Percentiles rank a stretch among this genome's conserved stretches.
phyloP scores from a whole-genome alignment of 2,113 vertebrate species.

The Oceanodroma tethys region DNA sequence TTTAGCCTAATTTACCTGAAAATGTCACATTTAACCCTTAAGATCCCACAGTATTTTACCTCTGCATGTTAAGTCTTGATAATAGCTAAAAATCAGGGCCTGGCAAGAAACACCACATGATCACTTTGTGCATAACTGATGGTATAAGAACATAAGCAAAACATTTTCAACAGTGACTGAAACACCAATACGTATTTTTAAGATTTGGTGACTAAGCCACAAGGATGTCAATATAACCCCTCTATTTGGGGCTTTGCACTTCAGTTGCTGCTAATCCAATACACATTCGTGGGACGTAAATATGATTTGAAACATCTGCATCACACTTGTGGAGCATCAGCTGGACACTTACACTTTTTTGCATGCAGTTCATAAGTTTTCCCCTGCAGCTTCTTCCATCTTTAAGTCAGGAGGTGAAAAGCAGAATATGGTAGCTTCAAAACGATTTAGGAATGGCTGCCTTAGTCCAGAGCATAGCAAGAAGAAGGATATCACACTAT shows the following conservation, averaged over 20 bases:
- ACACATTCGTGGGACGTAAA: background rate
- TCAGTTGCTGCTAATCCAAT: background rate
- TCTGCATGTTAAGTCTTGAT: background rate
- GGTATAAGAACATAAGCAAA: background rate
- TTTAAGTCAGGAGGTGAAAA: background rate
- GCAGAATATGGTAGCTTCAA: background rate
- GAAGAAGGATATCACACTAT: background rate
- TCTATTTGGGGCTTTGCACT: background rate
- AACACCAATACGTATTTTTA: background rate
- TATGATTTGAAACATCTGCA: conserved; percentile 25
- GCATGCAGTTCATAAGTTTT: background rate
- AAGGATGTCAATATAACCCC: background rate
- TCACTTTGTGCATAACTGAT: background rate
- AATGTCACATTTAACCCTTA: background rate
- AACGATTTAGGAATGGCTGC: background rate
- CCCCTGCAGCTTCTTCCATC: background rate
- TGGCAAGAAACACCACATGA: background rate
- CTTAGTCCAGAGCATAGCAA: background rate
- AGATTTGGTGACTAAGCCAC: background rate
- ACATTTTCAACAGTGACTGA: background rate
- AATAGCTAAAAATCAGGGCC: background rate
- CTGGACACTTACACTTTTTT: background rate
- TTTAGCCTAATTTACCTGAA: background rate
- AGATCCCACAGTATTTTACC: background rate
- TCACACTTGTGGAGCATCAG: background rate